Conservation (phyloP, 2,113 vertebrate genomes). For the Tragelaphus buxtoni region DNA sequence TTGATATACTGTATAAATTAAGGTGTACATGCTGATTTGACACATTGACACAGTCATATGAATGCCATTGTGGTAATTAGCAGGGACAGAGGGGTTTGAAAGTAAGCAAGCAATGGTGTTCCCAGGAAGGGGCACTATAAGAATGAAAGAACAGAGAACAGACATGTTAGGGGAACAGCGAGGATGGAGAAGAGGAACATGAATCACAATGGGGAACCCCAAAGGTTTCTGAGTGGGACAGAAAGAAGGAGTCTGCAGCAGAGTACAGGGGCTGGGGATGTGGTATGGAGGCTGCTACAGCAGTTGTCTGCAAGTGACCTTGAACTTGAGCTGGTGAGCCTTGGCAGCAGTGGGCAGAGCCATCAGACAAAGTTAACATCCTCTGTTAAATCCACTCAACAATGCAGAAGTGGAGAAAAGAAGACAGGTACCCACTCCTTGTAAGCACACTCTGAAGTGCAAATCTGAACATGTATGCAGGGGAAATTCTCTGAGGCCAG, state of each 20-base stretch:
- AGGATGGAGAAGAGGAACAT: background rate
- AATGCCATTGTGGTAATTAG: background rate
- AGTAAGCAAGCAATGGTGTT: background rate
- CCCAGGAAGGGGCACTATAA: background rate
- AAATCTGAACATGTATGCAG: background rate
- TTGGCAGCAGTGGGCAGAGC: background rate
- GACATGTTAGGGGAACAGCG: background rate
- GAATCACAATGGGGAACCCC: background rate
- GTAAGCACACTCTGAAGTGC: background rate
- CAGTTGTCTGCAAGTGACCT: background rate
- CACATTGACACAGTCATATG: background rate
- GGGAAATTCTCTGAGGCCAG: background rate
- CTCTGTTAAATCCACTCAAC: background rate
- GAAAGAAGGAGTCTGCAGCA: background rate
- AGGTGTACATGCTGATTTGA: background rate
- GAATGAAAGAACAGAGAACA: background rate
- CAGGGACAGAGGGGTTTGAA: background rate
- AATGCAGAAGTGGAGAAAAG: background rate
- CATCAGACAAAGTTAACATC: background rate
- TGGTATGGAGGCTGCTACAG: no score
- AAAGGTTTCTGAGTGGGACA: background rate
- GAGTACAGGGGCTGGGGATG: background rate
- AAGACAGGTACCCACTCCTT: background rate
- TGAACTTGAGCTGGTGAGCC: background rate
- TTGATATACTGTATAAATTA: background rate